Evolutionary conservation across 2,113 vertebrate species (phyloP).

Genomic region (Gyps fulvus): DNA sequence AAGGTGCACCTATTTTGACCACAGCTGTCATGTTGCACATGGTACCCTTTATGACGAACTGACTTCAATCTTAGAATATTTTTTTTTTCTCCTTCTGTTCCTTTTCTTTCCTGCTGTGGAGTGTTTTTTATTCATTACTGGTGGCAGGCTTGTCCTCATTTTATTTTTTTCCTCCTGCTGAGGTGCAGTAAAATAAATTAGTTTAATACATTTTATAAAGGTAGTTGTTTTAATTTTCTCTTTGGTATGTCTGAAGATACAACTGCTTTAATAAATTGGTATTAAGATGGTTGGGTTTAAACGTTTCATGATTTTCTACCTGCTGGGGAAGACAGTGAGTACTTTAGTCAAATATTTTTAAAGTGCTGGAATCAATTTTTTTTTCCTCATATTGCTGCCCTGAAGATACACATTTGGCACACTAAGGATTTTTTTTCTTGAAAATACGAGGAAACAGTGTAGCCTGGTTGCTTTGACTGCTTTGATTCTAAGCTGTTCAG

Average conservation of each 20-base stretch:
- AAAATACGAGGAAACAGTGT: neutral
- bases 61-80: neutral
- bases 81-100: neutral
- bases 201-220: conserved; percentile 66
- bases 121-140: conserved; percentile 37
- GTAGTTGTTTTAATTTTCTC: conserved; percentile 60
- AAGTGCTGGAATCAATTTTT: neutral
- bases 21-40: neutral
- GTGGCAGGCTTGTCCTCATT: conserved; percentile 25
- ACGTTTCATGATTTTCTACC: conserved; percentile 30
- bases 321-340: conserved; percentile 15
- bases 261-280: conserved; percentile 54
- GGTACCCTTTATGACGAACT: neutral
- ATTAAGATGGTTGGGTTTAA: conserved; percentile 61
- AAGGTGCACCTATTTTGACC: conserved; percentile 14
- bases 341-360: conserved; percentile 38
- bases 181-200: conserved; percentile 68
- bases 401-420: conserved; percentile 22
- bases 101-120: conserved; percentile 49
- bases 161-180: conserved; percentile 62
- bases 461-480: neutral
- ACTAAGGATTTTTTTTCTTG: conserved; percentile 23
- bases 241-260: conserved; percentile 39
- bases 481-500: conserved; percentile 16
- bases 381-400: neutral